Conservation (phyloP, 37 sponge, comb jelly and placozoan genomes). For the Ephydatia muelleri region DNA sequence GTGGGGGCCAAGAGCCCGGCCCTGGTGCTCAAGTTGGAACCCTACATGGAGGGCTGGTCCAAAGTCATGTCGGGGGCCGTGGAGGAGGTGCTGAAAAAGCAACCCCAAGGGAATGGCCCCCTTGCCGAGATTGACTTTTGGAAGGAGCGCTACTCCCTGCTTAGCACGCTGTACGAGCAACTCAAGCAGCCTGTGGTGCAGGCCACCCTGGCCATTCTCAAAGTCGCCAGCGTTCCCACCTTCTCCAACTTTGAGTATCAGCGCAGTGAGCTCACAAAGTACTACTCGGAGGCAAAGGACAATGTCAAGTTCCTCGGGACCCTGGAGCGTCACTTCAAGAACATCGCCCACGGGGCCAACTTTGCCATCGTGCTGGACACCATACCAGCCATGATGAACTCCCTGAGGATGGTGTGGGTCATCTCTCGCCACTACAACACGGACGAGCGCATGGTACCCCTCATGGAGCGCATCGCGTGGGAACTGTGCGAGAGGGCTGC, state of each 20-base stretch:
- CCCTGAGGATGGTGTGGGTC: conserved; percentile 99
- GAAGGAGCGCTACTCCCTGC: conserved; percentile 88
- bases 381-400: conserved; percentile 95
- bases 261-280: conserved; percentile 83
- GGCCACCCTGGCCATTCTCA: conserved; percentile 69
- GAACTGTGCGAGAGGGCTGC: conserved; percentile 90
- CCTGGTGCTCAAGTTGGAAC: conserved; percentile 68
- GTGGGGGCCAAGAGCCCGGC: conserved; percentile 56
- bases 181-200: conserved; percentile 78
- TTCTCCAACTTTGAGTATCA: conserved; percentile 88
- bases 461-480: conserved; percentile 97
- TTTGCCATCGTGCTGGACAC: conserved; percentile 88
- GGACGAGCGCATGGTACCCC: conserved; percentile 97
- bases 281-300: conserved; percentile 96
- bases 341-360: conserved; percentile 91
- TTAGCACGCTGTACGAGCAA: conserved; percentile 92
- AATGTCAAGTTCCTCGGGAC: conserved; percentile 97
- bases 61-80: conserved; percentile 73
- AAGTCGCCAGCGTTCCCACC: conserved; percentile 55
- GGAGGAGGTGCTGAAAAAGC: conserved; percentile 76
- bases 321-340: conserved; percentile 99
- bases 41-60: conserved; percentile 84
- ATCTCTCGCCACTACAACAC: conserved; percentile 98
- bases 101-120: conserved; percentile 88
- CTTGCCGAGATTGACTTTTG: conserved; percentile 97